Conservation (phyloP, 2,888 invertebrate genomes). For the Volucella bombylans region DNA sequence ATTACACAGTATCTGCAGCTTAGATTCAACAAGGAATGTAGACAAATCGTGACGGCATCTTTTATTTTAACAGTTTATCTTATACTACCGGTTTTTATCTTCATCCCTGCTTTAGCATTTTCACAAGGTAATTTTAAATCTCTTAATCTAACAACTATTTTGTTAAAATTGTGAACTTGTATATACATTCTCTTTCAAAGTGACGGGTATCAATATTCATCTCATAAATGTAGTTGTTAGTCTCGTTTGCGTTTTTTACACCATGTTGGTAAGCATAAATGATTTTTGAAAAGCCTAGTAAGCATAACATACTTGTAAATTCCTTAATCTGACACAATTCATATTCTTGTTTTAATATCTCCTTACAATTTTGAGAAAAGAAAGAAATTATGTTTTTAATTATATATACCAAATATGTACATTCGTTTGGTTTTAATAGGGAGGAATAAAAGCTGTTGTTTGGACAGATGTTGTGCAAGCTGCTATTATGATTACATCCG, state of each 20-base stretch:
- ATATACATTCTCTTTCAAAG: slow-evolving; percentile 78
- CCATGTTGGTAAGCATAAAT: slow-evolving; percentile 83
- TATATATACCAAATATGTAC: too few relatives aligned
- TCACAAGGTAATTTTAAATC: slow-evolving; percentile 78
- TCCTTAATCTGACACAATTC: not conserved
- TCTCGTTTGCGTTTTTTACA: slow-evolving; percentile 85
- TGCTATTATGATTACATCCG: slow-evolving; percentile 81
- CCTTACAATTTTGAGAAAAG: not conserved
- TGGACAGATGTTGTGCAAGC: slow-evolving; percentile 84
- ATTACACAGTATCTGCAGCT: slow-evolving; percentile 79
- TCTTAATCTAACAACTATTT: slow-evolving; percentile 23
- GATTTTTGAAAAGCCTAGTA: too few relatives aligned
- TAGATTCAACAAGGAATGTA: slow-evolving; percentile 79
- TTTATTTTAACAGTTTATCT: slow-evolving; percentile 79
- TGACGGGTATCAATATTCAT: slow-evolving; percentile 84
- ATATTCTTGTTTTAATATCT: not conserved
- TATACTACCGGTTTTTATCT: slow-evolving; percentile 80
- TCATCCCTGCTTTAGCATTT: slow-evolving; percentile 80
- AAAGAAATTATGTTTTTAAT: not conserved
- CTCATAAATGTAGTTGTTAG: slow-evolving; percentile 84
- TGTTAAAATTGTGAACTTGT: not conserved
- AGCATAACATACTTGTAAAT: too few relatives aligned
- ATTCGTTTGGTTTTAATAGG: slow-evolving; percentile 77
- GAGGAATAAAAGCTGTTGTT: slow-evolving; percentile 84
- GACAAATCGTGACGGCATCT: slow-evolving; percentile 78